Evolutionary conservation across 2,797 vertebrate genomes (phyloP).

Genomic region (Capromys pilorides): DNA sequence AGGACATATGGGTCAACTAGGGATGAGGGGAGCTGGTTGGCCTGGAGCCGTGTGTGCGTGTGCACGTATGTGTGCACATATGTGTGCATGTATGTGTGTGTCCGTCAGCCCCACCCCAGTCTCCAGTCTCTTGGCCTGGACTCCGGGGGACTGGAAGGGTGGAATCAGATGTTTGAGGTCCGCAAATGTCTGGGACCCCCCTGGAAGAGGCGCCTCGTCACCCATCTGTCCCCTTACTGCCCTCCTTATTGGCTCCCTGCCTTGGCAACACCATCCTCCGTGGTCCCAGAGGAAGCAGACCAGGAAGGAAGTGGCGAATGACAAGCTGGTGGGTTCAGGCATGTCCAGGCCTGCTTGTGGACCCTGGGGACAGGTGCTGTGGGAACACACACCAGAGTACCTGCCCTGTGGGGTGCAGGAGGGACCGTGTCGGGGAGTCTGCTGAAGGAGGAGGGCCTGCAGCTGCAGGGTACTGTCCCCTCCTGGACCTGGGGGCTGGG

Average conservation of each 20-base stretch:
- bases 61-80: no score
- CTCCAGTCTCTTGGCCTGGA: background rate
- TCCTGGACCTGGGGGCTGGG: background rate
- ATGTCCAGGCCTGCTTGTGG: background rate
- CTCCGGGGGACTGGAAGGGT: background rate
- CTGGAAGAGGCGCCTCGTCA: background rate
- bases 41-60: background rate
- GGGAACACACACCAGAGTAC: background rate
- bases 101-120: rapidly evolving
- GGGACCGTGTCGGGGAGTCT: background rate
- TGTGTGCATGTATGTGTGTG: background rate
- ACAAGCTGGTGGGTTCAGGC: background rate
- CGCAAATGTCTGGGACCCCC: background rate
- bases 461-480: background rate
- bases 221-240: background rate
- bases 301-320: background rate
- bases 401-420: background rate
- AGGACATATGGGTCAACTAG: background rate
- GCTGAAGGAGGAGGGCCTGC: background rate
- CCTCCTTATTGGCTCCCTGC: background rate
- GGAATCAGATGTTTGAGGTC: background rate
- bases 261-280: rapidly evolving
- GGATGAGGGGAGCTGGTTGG: no score
- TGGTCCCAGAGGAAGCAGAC: background rate
- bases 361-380: background rate